Base-by-base conservation (phyloP, 92 coral and sea anemone genomes). In the Actinernus sp. region DNA sequence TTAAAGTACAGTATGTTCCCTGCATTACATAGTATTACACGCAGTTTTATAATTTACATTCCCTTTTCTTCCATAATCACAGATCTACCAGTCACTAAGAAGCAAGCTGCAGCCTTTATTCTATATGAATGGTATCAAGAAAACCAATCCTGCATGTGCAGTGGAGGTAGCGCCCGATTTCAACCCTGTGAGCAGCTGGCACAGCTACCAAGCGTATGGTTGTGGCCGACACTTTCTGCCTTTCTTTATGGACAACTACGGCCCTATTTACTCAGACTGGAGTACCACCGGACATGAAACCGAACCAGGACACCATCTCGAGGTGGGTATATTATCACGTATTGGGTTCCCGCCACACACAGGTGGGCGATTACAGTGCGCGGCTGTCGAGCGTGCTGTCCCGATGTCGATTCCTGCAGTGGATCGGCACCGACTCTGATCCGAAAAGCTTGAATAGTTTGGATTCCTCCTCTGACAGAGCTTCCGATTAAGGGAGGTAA, bases 271-370 rank as follows among this genome's bases (percentile, higher is more conserved):
- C 49, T 70, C 97, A 6, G 92, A 94, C 39, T 75, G 74, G 57
- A 89, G 97, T 14, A 85, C 90, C 26, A 67, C 88, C 19, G 90
- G 92, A 3, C 98, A 94, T 36, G 98, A 94, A 26, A 71, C 88
- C 16, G 53, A 67, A 57, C 98, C 98, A 24, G 98, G 98, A 9
- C 98, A 94, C 44, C 88, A 91, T 55, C 31, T 94, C 26, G 98
- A 94, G 88, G 96, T 90, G n/a, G n/a, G n/a, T n/a, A n/a, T n/a
- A n/a, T n/a, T n/a, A n/a, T n/a, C n/a, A n/a, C n/a, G n/a, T n/a
- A n/a, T n/a, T n/a, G n/a, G n/a, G n/a, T n/a, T n/a, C n/a, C n/a
- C n/a, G n/a, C n/a, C n/a, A n/a, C n/a, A n/a, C n/a, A n/a, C n/a
- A n/a, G n/a, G n/a, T n/a, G n/a, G n/a, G n/a, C n/a, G n/a, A n/a